Percentiles rank a stretch among this genome's conserved stretches.
Evolutionary conservation across 1,140 invertebrate species (phyloP).

Genomic region (Orius insidiosus): DNA sequence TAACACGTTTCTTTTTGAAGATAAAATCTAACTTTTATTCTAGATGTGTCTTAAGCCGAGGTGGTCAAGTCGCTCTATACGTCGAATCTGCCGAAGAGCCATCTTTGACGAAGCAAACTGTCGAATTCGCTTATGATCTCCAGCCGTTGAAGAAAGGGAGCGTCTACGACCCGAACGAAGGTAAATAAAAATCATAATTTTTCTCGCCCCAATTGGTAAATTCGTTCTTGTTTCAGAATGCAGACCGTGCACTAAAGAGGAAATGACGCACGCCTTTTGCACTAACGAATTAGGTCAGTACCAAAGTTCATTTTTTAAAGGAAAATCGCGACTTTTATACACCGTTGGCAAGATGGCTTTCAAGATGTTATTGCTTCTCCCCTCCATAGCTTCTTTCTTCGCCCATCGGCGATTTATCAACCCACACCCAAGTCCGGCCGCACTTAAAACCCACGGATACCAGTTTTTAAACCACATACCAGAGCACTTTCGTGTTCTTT

Average conservation of each 20-base stretch:
- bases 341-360: too few relatives aligned
- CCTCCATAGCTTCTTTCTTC: too few relatives aligned
- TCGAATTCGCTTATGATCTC: constrained; percentile 48
- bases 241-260: constrained; percentile 52
- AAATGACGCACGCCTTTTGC: constrained; percentile 58
- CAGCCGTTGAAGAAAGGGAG: constrained; percentile 31
- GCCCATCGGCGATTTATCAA: background rate
- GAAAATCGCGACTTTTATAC: too few relatives aligned
- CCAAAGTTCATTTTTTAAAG: constrained; percentile 7
- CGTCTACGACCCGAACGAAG: constrained; percentile 35
- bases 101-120: constrained; percentile 30
- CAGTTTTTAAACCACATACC: background rate
- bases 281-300: constrained; percentile 57
- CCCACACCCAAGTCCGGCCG: background rate
- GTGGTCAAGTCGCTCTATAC: constrained; percentile 50
- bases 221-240: constrained; percentile 30
- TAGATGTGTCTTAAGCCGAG: constrained; percentile 45
- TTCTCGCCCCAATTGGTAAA: background rate
- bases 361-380: background rate
- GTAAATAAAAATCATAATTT: constrained; percentile 21
- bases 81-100: constrained; percentile 36
- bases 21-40: constrained; percentile 18
- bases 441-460: background rate
- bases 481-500: constrained; percentile 1
- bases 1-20: constrained; percentile 26